Conservation (phyloP, 2,113 vertebrate species). For the Oncorhynchus mykiss region DNA sequence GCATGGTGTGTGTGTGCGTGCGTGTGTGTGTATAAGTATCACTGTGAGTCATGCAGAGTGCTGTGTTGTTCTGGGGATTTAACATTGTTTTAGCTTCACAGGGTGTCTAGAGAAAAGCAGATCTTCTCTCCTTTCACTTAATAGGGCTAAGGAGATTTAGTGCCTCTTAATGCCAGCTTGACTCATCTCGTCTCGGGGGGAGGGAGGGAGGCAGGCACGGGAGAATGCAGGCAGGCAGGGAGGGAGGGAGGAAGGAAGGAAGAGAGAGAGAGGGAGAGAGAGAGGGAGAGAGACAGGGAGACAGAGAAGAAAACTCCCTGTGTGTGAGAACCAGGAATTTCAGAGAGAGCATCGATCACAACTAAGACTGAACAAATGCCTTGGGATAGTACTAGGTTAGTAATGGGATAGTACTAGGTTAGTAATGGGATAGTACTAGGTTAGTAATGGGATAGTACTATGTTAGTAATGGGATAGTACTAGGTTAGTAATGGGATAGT, state of each 20-base stretch:
- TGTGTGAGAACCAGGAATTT: neutral
- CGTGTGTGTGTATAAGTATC: neutral
- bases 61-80: slow-evolving; percentile 15
- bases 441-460: too few relatives aligned
- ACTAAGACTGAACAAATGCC: slow-evolving; percentile 3
- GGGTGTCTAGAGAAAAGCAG: slow-evolving; percentile 15
- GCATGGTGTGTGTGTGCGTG: neutral
- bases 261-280: too few relatives aligned
- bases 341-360: neutral
- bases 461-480: too few relatives aligned
- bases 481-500: too few relatives aligned
- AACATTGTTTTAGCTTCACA: slow-evolving; percentile 38
- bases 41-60: slow-evolving; percentile 8
- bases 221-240: slow-evolving; percentile 46
- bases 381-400: neutral
- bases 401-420: neutral
- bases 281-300: too few relatives aligned
- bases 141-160: slow-evolving; percentile 52
- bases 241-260: too few relatives aligned
- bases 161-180: slow-evolving; percentile 37
- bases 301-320: neutral
- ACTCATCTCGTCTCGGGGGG: slow-evolving; percentile 43
- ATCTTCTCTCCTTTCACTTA: slow-evolving; percentile 48
- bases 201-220: slow-evolving; percentile 22
- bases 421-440: too few relatives aligned